Conservation (phyloP, 2,113 vertebrate species). For the Eublepharis macularius region DNA sequence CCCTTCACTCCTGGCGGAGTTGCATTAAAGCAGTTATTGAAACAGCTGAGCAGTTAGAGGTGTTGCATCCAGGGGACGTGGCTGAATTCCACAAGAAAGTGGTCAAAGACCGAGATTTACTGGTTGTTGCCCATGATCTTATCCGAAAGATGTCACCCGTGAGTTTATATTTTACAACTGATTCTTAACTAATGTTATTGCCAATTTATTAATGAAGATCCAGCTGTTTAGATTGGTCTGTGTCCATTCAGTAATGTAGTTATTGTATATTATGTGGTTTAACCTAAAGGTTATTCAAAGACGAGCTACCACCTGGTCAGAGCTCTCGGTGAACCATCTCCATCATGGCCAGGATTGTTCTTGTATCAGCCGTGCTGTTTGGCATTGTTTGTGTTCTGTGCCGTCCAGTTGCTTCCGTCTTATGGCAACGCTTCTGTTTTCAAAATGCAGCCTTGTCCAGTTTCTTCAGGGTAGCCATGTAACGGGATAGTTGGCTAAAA, state of each 20-base stretch:
- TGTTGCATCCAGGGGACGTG: conserved; percentile 69
- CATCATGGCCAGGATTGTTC: too few species aligned
- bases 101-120: conserved; percentile 69
- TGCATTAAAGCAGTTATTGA: conserved; percentile 74
- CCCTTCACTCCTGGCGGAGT: conserved; percentile 73
- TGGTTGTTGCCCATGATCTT: conserved; percentile 77
- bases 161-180: conserved; percentile 22
- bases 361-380: too few species aligned
- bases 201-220: not conserved
- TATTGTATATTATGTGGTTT: not conserved
- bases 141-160: conserved; percentile 81
- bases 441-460: too few species aligned
- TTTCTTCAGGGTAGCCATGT: too few species aligned
- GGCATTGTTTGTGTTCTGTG: too few species aligned
- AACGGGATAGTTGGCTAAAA: too few species aligned
- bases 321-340: too few species aligned
- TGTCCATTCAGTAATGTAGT: not conserved
- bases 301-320: too few species aligned
- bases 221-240: not conserved
- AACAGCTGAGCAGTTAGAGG: conserved; percentile 75
- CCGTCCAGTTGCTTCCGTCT: too few species aligned
- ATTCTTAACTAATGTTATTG: not conserved
- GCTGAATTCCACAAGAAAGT: conserved; percentile 72
- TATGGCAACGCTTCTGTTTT: too few species aligned
- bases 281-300: not conserved